Percentiles rank a stretch among this genome's conserved stretches.
Evolutionary conservation across 2,113 vertebrate genomes (phyloP).

Genomic region (Phyllostomus hastatus): DNA sequence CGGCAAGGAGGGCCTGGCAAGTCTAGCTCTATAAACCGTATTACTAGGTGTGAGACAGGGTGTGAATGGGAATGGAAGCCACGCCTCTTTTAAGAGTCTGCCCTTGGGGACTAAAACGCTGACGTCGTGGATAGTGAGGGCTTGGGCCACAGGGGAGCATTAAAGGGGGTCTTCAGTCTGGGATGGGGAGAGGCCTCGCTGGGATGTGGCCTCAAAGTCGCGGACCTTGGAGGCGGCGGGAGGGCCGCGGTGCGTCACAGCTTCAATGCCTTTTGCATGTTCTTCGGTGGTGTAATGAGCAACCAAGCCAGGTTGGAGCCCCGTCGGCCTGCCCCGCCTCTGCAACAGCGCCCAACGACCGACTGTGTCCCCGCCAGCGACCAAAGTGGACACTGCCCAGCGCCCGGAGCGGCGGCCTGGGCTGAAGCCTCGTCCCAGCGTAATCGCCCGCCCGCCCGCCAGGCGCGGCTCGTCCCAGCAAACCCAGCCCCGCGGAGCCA

Average conservation of each 20-base stretch:
- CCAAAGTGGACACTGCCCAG: conserved; percentile 32
- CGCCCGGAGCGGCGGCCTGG: neutral
- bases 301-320: conserved; percentile 31
- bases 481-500: conserved; percentile 70
- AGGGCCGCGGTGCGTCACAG: conserved; percentile 2
- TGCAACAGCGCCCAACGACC: neutral
- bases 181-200: neutral
- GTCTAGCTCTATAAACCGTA: neutral
- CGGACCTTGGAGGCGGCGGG: neutral
- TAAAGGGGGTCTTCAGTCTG: neutral
- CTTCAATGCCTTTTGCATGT: conserved; percentile 85
- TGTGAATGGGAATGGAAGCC: neutral
- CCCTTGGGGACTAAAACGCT: neutral
- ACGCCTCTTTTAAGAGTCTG: neutral
- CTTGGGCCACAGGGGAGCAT: neutral
- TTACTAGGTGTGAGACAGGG: neutral
- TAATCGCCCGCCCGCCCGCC: neutral
- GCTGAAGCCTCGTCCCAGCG: conserved; percentile 9
- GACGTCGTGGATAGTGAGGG: neutral
- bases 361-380: neutral
- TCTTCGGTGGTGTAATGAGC: conserved; percentile 92
- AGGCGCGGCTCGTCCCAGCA: neutral
- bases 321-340: neutral
- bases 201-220: neutral
- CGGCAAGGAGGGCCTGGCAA: too few species aligned